Evolutionary conservation across 2,888 invertebrate species (phyloP), one percentile per base, ranked within the genome.

Genomic region (Xylocampa areola): DNA sequence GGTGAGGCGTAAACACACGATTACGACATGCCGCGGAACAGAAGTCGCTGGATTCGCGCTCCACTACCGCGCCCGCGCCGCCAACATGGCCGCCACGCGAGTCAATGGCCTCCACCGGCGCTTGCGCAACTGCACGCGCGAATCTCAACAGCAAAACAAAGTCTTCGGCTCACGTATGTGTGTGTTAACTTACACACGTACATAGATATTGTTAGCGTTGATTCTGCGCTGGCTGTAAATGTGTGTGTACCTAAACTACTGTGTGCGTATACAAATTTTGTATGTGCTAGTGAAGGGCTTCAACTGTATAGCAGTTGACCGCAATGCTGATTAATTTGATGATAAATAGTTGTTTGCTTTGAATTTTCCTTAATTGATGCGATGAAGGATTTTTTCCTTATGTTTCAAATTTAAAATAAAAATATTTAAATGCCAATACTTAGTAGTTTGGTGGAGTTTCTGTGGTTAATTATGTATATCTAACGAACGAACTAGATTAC

Each of bases 91-190:
- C 79, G 86, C 87, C 85, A 77, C 82, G 76, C 81, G 88, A 90
- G 94, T 93, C 94, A 94, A 92, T 81, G 94, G 92, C 94, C 94
- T 94, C 94, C 89, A 88, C 79, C 81, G 73, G 84, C 87, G 89
- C 90, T 93, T 93, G 93, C 94, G 92, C 93, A 93, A 93, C 89
- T 80, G 82, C 90, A 88, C 92, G 89, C 92, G 92, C 94, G 92
- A 94, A 94, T 94, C 94, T 94, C 90, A 85, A 90, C 91, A 82
- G 90, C 92, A 91, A 93, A 93, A 93, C 92, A 92, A 91, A 90
- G 85, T 90, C 87, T 86, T 84, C 73, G 68, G 23, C 32, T 17
- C 69, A 63, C 73, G 68, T 45, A 44, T 54, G 70, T 72, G 65
- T 80, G 87, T 85, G 87, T 86, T 88, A 77, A 75, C 77, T 57